Base-by-base conservation (phyloP, 30 jellyfish, hydroid and myxozoan species). In the Nemopilema nomurai region DNA sequence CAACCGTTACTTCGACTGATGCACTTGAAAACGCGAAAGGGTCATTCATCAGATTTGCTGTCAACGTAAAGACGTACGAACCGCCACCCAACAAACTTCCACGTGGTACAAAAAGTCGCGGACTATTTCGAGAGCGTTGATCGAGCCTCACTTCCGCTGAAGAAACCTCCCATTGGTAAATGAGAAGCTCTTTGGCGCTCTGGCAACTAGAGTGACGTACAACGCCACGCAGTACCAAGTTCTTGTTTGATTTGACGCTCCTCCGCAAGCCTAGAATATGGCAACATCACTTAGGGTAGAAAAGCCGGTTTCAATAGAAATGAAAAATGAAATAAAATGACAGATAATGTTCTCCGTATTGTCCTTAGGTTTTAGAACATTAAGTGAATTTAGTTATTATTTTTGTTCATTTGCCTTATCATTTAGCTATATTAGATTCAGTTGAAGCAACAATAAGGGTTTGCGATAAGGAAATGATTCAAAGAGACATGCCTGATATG, bases 111-210 rank as follows among this genome's bases (percentile, higher is more conserved):
- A 86, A 91, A 51, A 91, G 89, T 62, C 87, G 77, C 18, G 97
- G 86, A 33, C 70, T 78, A 18, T 71, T 52, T 33, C 57, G 26
- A 19, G 93, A 79, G 49, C 33, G 21, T 4, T 49, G 22, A 64
- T 79, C 93, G 31, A 85, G 86, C 78, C 49, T 29, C 21, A 91
- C 67, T 0, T 63, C 73, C 0, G 84, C 41, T 27, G 90, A 49
- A 9, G 88, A 89, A 13, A 91, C 84, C 80, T 91, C 96, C 97
- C 97, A 91, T 32, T 26, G 82, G 83, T 75, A 91, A n/a, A 57
- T 53, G 29, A 91, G 21, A n/a, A 27, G 72, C 0, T 51, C 41
- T 31, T 23, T 49, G 18, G 74, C 19, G 29, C 71, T 41, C 75
- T 78, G 93, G 49, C 97, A 91, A 19, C 89, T 16, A 1, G 97